A percentile compares a stretch with the other conserved stretches of the same genome.
These are phyloP conservation scores for Bufo bufo DNA, from an alignment of 2,113 vertebrate species.

Conservation along the genomic window DNA sequence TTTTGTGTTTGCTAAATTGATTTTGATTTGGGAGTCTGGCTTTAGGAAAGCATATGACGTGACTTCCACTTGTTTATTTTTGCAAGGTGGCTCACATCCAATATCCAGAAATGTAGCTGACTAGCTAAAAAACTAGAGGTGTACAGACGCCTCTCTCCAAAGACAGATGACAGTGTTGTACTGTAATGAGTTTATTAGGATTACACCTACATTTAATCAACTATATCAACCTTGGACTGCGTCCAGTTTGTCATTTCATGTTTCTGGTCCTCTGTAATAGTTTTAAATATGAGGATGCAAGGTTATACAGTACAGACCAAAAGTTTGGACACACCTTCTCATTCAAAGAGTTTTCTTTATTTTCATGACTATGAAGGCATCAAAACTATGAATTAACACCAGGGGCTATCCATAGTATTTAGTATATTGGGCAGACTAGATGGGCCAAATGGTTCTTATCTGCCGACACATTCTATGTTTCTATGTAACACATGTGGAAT, in stretches of 20 bases:
- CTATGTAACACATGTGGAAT: too few relatives aligned
- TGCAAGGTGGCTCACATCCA: conserved; percentile 1
- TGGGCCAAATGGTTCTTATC: too few relatives aligned
- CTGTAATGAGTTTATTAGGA: background rate
- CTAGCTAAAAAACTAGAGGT: background rate
- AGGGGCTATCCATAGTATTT: too few relatives aligned
- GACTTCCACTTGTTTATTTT: conserved; percentile 24
- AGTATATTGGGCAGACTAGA: too few relatives aligned
- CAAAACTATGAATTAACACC: too few relatives aligned
- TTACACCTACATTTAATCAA: background rate
- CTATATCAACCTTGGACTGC: background rate
- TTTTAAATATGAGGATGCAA: background rate
- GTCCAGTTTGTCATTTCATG: background rate
- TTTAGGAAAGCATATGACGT: background rate
- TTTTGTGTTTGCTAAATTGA: conserved; percentile 25
- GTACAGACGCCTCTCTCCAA: background rate
- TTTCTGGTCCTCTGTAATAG: background rate
- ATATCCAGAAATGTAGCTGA: conserved; percentile 14
- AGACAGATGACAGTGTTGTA: background rate
- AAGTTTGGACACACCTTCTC: too few relatives aligned
- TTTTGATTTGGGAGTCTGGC: conserved; percentile 28
- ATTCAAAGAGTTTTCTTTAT: too few relatives aligned
- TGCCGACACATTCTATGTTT: too few relatives aligned
- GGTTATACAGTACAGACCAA: too few relatives aligned
- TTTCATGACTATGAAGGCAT: too few relatives aligned